phyloP scores from a whole-genome alignment of 92 coral and sea anemone species.

The Epizoanthus rinbou region DNA sequence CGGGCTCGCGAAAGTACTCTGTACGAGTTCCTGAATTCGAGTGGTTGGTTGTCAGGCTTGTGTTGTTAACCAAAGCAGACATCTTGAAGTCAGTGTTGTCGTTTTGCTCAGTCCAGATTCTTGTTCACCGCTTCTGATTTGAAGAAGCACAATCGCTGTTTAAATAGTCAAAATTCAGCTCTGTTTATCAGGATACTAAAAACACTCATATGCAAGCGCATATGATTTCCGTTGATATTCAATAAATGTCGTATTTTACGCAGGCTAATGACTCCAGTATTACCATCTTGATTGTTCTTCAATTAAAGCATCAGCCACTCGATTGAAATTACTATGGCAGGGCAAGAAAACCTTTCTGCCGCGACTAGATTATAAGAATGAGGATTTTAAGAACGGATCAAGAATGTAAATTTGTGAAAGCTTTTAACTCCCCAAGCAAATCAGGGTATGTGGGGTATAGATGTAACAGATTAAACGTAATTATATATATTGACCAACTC shows the following conservation, averaged over 20 bases:
- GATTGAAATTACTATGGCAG: background rate
- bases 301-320: background rate
- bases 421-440: constrained; percentile 14
- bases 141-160: background rate
- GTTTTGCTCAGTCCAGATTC: background rate
- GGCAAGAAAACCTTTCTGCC: background rate
- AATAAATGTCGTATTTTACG: background rate
- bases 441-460: background rate
- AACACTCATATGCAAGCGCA: no score
- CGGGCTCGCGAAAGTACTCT: constrained; percentile 22
- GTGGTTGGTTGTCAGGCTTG: background rate
- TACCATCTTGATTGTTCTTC: background rate
- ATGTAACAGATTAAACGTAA: background rate
- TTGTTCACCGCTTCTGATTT: background rate
- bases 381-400: background rate
- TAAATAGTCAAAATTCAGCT: background rate
- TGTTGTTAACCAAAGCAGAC: background rate
- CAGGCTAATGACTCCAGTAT: background rate
- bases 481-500: background rate
- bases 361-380: background rate
- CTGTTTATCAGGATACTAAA: background rate
- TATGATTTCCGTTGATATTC: constrained; percentile 31
- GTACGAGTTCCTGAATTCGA: no score
- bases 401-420: constrained; percentile 4
- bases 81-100: background rate